A percentile compares a stretch with the other conserved stretches of the same genome.
phyloP scores from a whole-genome alignment of 2,888 invertebrate genomes.

The Drosophila koepferae region DNA sequence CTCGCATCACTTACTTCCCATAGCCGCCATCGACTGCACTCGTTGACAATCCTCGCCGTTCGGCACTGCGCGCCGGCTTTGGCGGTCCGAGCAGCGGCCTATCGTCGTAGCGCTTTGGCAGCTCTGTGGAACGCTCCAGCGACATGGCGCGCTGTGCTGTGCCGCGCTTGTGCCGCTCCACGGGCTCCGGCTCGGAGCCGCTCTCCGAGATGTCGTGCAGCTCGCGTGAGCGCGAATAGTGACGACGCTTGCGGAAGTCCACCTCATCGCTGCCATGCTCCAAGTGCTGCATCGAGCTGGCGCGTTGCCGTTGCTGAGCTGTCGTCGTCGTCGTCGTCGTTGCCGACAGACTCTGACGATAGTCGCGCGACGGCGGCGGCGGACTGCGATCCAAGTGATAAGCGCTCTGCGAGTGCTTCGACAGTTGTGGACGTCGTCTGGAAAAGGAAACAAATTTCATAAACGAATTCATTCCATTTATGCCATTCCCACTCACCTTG shows the following conservation, averaged over 20 bases:
- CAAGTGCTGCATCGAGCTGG: slow-evolving; percentile 84
- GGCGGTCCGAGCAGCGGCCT: slow-evolving; percentile 80
- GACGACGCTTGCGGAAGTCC: slow-evolving; percentile 83
- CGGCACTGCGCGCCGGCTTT: slow-evolving; percentile 84
- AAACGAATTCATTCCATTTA: not conserved
- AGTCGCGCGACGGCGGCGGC: slow-evolving; percentile 74
- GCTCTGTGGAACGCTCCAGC: slow-evolving; percentile 62
- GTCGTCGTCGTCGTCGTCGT: slow-evolving; percentile 8
- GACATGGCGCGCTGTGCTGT: slow-evolving; percentile 69
- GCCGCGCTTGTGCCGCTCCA: slow-evolving; percentile 73
- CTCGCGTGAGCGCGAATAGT: slow-evolving; percentile 85
- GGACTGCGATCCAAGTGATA: slow-evolving; percentile 83
- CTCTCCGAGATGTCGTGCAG: slow-evolving; percentile 85
- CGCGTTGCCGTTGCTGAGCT: slow-evolving; percentile 67
- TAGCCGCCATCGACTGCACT: slow-evolving; percentile 51
- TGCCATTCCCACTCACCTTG: slow-evolving; percentile 64
- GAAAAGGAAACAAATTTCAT: not conserved
- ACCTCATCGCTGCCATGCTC: slow-evolving; percentile 83
- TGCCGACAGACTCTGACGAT: slow-evolving; percentile 68
- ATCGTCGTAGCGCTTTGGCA: slow-evolving; percentile 75
- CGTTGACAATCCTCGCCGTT: slow-evolving; percentile 66
- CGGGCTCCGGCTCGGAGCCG: slow-evolving; percentile 84
- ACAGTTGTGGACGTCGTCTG: slow-evolving; percentile 77
- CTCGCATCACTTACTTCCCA: slow-evolving; percentile 47
- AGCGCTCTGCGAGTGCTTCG: slow-evolving; percentile 85